Evolutionary conservation across 1,140 invertebrate genomes (phyloP).

Genomic region (Nautilus pompilius): DNA sequence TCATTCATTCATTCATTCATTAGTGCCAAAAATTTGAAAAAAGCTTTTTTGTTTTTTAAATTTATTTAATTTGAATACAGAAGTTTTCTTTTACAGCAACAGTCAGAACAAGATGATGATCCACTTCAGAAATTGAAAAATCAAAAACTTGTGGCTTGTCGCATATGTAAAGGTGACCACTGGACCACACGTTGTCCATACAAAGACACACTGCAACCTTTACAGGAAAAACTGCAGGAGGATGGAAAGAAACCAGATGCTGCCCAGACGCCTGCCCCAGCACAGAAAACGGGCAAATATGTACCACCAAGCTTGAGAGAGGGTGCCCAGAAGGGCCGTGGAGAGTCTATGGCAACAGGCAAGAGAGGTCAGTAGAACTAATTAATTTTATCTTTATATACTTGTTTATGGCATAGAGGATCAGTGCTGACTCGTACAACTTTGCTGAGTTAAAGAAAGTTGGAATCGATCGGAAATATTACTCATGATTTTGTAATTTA

Average conservation of each 20-base stretch:
- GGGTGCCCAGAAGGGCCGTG: slow-evolving; percentile 68
- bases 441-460: no score
- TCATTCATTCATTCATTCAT: no score
- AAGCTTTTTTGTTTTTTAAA: not conserved
- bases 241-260: slow-evolving; percentile 31
- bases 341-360: slow-evolving; percentile 65
- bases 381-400: not conserved
- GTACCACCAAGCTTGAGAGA: slow-evolving; percentile 85
- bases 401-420: no score
- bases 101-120: slow-evolving; percentile 69
- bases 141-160: slow-evolving; percentile 83
- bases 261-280: slow-evolving; percentile 7
- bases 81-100: slow-evolving; percentile 16
- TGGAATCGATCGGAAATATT: no score
- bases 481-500: no score
- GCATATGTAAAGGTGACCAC: slow-evolving; percentile 89
- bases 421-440: no score
- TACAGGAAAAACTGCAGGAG: slow-evolving; percentile 32
- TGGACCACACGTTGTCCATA: slow-evolving; percentile 97
- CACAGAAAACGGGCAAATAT: slow-evolving; percentile 55
- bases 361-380: slow-evolving; percentile 25
- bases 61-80: no score
- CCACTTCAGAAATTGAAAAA: slow-evolving; percentile 73
- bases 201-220: slow-evolving; percentile 71
- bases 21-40: no score